Evolutionary conservation across 2,113 vertebrate species (phyloP).

Genomic region (Rhinoptilus africanus): DNA sequence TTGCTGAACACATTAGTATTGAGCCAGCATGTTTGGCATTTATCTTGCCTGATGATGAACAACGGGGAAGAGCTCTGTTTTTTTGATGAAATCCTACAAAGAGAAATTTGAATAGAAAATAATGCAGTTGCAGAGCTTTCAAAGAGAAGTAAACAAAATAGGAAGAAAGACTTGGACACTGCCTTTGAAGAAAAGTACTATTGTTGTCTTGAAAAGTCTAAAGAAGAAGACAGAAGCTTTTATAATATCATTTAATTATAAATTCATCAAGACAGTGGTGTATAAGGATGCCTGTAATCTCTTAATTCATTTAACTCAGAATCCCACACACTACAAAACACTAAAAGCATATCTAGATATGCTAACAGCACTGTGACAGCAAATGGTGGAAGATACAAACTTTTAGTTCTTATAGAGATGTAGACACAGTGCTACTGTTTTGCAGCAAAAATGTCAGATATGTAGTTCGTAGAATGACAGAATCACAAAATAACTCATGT

Average conservation of each 20-base stretch:
- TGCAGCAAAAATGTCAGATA: neutral
- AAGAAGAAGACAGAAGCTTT: neutral
- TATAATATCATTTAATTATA: neutral
- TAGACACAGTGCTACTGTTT: neutral
- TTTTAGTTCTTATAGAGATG: neutral
- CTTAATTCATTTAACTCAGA: neutral
- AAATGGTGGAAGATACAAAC: neutral
- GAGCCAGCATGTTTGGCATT: neutral
- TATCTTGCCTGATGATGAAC: conserved; percentile 18
- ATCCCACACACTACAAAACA: neutral
- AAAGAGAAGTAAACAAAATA: conserved; percentile 39
- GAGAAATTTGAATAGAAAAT: conserved; percentile 16
- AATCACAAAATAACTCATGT: neutral
- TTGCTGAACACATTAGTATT: neutral
- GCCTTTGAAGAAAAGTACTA: conserved; percentile 3
- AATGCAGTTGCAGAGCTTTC: conserved; percentile 14
- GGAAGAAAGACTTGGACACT: neutral
- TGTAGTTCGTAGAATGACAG: neutral
- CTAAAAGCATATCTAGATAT: neutral
- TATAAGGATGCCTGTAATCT: neutral
- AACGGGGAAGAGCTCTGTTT: neutral
- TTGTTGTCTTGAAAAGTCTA: neutral
- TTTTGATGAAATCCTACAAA: conserved; percentile 24
- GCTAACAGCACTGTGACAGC: neutral
- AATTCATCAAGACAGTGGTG: neutral